Evolutionary conservation across 2,113 vertebrate species (phyloP).

Genomic region (Rhinolophus ferrumequinum): DNA sequence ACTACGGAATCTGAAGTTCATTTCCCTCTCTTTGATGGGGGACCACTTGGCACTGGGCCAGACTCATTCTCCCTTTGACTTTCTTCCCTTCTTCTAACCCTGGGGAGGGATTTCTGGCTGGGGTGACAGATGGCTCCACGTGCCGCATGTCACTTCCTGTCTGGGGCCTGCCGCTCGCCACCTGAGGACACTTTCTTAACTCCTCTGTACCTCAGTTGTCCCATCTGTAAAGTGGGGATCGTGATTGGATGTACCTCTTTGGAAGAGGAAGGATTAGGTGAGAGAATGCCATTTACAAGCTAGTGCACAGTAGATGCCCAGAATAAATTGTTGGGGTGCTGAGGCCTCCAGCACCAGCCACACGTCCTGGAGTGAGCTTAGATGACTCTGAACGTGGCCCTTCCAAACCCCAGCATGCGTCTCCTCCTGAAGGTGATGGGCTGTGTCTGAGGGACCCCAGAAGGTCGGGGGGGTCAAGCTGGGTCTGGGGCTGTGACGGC

Average conservation of each 20-base stretch:
- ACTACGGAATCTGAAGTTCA: too few species aligned
- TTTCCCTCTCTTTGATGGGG: neutral
- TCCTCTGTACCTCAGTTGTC: neutral
- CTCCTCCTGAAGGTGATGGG: neutral
- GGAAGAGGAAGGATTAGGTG: neutral
- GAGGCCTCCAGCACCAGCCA: neutral
- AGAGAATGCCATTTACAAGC: too few species aligned
- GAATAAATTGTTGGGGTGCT: neutral
- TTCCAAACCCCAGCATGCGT: neutral
- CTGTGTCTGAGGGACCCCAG: neutral
- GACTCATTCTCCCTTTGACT: neutral
- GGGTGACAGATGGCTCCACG: neutral
- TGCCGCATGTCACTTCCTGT: neutral
- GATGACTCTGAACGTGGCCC: neutral
- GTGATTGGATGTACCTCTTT: fast-evolving
- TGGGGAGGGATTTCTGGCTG: neutral
- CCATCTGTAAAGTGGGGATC: neutral
- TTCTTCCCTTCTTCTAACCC: neutral
- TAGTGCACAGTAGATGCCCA: neutral
- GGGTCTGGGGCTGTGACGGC: neutral
- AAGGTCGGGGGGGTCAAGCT: too few species aligned
- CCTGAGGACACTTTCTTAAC: neutral
- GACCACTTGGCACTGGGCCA: neutral
- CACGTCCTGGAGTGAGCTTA: neutral
- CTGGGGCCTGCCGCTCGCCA: neutral